phyloP scores from a whole-genome alignment of 2,113 vertebrate species.

The Haliaeetus leucogaster region DNA sequence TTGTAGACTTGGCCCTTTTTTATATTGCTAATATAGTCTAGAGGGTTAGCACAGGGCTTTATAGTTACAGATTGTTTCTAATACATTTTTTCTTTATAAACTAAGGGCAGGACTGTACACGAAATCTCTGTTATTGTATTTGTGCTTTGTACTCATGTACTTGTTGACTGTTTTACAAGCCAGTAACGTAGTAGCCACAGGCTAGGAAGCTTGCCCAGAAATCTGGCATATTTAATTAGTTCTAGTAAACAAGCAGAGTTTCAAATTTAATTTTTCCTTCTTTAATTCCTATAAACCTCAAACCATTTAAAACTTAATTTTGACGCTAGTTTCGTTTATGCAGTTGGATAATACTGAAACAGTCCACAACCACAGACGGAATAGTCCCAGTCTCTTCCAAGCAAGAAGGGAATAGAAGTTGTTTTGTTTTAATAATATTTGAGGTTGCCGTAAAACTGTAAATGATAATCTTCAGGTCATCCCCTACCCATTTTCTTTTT shows the following conservation, averaged over 20 bases:
- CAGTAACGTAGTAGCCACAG: constrained; percentile 67
- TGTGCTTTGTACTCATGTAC: constrained; percentile 49
- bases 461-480: constrained; percentile 25
- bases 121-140: constrained; percentile 53
- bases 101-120: constrained; percentile 33
- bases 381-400: not conserved
- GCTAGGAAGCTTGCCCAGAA: constrained; percentile 67
- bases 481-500: not conserved
- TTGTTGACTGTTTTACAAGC: constrained; percentile 66
- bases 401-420: constrained; percentile 19
- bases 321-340: constrained; percentile 46
- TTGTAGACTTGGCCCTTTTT: not conserved
- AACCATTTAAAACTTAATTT: constrained; percentile 57
- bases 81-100: constrained; percentile 41
- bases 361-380: constrained; percentile 25
- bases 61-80: constrained; percentile 14
- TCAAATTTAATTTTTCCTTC: constrained; percentile 70
- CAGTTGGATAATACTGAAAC: constrained; percentile 45
- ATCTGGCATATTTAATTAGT: constrained; percentile 69
- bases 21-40: not conserved
- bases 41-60: constrained; percentile 12
- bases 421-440: constrained; percentile 31
- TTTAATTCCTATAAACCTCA: constrained; percentile 63
- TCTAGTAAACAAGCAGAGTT: constrained; percentile 66
- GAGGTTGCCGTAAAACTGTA: constrained; percentile 1